Evolutionary conservation across 2,113 vertebrate genomes (phyloP).

Genomic region (Zosterops japonicus): DNA sequence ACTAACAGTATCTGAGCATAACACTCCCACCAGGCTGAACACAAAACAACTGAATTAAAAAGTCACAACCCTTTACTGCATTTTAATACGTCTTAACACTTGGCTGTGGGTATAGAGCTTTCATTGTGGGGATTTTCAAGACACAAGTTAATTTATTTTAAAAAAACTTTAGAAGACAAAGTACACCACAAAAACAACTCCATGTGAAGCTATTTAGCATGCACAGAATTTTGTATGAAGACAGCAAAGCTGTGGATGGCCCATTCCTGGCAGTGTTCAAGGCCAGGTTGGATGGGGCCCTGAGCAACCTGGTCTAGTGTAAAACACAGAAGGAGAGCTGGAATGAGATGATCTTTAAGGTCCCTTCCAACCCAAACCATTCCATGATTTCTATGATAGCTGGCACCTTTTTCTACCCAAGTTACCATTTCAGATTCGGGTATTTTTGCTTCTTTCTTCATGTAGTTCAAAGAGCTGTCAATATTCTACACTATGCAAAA

Average conservation of each 20-base stretch:
- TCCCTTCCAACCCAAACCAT: background rate
- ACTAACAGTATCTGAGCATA: background rate
- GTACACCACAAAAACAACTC: background rate
- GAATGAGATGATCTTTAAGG: background rate
- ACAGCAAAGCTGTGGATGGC: background rate
- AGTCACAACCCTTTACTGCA: background rate
- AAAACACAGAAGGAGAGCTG: background rate
- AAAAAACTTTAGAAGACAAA: background rate
- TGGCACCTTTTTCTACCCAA: background rate
- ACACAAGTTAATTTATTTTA: background rate
- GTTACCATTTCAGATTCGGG: background rate
- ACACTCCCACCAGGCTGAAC: background rate
- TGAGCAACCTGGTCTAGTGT: background rate
- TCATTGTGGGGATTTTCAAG: background rate
- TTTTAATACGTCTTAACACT: background rate
- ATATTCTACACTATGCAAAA: background rate
- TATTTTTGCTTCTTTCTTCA: background rate
- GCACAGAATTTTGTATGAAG: background rate
- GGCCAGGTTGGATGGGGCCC: background rate
- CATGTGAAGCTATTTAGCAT: background rate
- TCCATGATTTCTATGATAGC: background rate
- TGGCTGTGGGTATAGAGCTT: background rate
- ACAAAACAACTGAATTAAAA: background rate
- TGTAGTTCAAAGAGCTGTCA: background rate
- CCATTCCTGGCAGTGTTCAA: background rate